Base-by-base conservation (phyloP, 2,888 invertebrate species). In the Leucophenga montana region DNA sequence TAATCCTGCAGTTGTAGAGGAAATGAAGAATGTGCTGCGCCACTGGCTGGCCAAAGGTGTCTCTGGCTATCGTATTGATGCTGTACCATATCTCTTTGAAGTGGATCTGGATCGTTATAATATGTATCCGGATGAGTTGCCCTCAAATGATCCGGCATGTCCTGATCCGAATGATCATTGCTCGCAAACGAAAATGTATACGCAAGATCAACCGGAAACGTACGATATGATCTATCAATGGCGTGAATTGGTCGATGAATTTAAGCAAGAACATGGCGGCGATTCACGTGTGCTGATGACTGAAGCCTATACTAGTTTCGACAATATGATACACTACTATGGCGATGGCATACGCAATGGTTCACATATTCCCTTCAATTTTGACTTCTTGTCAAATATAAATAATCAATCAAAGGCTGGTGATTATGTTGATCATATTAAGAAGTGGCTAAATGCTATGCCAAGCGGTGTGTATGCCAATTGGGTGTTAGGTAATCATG, bases 11-110 rank as follows among this genome's bases (percentile, higher is more conserved):
- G 85, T 94, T 13, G 87, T 89, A 0, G 77, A 85, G 0, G 90
- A 90, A 73, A 91, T 92, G 89, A 90, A 90, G 77, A 89, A 92
- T 22, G 92, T 93, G 0, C 87, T 97, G 46, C 91, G 90, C 76
- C 94, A 93, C 84, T 96, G 95, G 95, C 85, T 96, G 59, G 91
- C 92, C 56, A 92, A 92, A 79, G 97, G 96, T 1, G 92, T 97
- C 0, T 94, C 94, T 76, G 96, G 96, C 0, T 94, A 95, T 84
- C 91, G 95, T 64, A 89, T 95, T 1, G 93, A 93, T 78, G 93
- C 93, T 0, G 88, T 92, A 0, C 92, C 92, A 3, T 85, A 83
- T 71, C 69, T 88, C 0, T 88, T 88, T 18, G 88, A 88, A 73
- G 75, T 83, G 2, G 84, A 85, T 0, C 71, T 84, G 27, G 85